Evolutionary conservation across 2,888 invertebrate species (phyloP).

Genomic region (Lycophotia porphyrea): DNA sequence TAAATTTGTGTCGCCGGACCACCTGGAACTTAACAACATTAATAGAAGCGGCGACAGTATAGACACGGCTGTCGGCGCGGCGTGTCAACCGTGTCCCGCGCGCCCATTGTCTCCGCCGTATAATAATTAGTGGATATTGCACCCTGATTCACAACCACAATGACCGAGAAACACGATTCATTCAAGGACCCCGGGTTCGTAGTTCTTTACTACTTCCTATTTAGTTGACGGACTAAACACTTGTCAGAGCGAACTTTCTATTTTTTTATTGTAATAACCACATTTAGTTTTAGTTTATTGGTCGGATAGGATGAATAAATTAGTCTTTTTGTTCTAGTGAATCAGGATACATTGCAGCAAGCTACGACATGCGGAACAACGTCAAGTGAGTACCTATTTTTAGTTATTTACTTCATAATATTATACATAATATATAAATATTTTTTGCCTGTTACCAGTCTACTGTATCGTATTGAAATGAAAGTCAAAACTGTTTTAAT

Average conservation of each 20-base stretch:
- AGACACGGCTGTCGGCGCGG: conserved; percentile 65
- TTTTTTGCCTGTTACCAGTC: not conserved
- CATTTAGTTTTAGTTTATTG: not conserved
- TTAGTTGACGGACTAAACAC: conserved; percentile 4
- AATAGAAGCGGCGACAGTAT: conserved; percentile 67
- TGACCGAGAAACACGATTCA: conserved; percentile 73
- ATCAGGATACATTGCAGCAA: conserved; percentile 84
- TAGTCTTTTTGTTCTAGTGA: conserved; percentile 80
- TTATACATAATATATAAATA: not conserved
- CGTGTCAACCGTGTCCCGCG: conserved; percentile 70
- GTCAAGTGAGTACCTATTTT: conserved; percentile 82
- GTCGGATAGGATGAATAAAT: not conserved
- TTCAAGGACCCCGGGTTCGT: conserved; percentile 70
- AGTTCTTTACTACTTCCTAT: conserved; percentile 57
- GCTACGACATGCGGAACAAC: conserved; percentile 87
- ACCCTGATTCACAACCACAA: conserved; percentile 73
- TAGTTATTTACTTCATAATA: not conserved
- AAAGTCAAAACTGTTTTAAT: conserved; percentile 30
- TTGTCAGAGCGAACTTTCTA: conserved; percentile 27
- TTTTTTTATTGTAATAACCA: not conserved
- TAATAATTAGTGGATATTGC: conserved; percentile 81
- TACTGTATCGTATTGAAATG: conserved; percentile 1
- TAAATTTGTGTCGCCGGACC: conserved; percentile 55
- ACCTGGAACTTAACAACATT: conserved; percentile 70
- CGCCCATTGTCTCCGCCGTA: conserved; percentile 74